phyloP scores from a whole-genome alignment of 1,140 invertebrate species.

The Gonioctena quinquepunctata region DNA sequence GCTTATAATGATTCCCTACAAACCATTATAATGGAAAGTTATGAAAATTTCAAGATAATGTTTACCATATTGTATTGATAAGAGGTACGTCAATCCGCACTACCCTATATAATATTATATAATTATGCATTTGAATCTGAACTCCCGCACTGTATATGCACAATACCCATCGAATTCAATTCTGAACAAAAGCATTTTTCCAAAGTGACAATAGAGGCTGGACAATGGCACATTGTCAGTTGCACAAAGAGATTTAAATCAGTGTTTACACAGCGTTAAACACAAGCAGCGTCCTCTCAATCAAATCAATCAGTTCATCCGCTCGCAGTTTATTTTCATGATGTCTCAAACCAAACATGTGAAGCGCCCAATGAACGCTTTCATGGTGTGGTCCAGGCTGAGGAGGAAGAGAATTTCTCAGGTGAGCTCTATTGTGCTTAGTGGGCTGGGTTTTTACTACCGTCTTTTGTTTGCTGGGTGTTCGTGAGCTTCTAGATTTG shows the following conservation, averaged over 20 bases:
- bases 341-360: slow-evolving; percentile 55
- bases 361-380: slow-evolving; percentile 72
- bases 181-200: slow-evolving; percentile 34
- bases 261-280: slow-evolving; percentile 51
- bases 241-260: slow-evolving; percentile 49
- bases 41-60: no score
- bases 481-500: no score
- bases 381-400: slow-evolving; percentile 73
- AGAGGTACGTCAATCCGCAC: no score
- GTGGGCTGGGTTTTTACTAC: not conserved
- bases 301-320: slow-evolving; percentile 10
- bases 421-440: not conserved
- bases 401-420: slow-evolving; percentile 73
- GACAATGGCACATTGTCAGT: slow-evolving; percentile 48
- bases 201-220: slow-evolving; percentile 35
- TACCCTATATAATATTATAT: not conserved
- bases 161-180: slow-evolving; percentile 29
- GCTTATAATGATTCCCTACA: no score
- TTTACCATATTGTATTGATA: no score
- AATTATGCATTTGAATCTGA: not conserved
- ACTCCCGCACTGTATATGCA: not conserved
- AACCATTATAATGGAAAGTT: no score
- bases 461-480: no score
- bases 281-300: slow-evolving; percentile 32
- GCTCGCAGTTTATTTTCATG: slow-evolving; percentile 31